These are phyloP conservation scores for Trissolcus basalis DNA, from an alignment of 1,140 invertebrate genomes.

Conservation along the genomic window DNA sequence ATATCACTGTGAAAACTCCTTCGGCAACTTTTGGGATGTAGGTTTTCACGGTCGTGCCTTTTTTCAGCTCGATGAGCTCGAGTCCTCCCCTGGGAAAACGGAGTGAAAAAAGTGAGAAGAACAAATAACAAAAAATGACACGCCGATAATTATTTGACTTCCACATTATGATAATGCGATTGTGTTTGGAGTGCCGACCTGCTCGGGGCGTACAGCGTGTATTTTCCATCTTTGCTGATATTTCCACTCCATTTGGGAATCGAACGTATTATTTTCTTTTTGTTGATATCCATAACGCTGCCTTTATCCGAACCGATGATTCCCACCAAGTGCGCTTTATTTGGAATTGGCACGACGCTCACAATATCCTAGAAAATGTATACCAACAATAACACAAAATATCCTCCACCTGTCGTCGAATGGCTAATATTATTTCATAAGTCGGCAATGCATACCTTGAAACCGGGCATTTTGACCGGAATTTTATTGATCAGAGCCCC, in stretches of 20 bases:
- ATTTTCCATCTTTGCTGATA: constrained; percentile 91
- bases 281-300: constrained; percentile 88
- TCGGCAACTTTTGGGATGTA: constrained; percentile 95
- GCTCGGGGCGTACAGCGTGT: constrained; percentile 93
- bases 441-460: constrained; percentile 76
- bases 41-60: constrained; percentile 87
- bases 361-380: constrained; percentile 78
- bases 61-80: constrained; percentile 91
- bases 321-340: constrained; percentile 88
- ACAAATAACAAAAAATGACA: not conserved
- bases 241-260: constrained; percentile 89
- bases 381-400: constrained; percentile 25
- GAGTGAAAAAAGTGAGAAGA: not conserved
- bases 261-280: constrained; percentile 85
- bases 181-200: constrained; percentile 75
- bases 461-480: constrained; percentile 79
- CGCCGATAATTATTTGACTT: not conserved
- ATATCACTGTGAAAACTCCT: constrained; percentile 96
- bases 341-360: constrained; percentile 85
- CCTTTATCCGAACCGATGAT: constrained; percentile 94
- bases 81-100: constrained; percentile 85
- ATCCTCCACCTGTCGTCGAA: constrained; percentile 18
- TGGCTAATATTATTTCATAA: constrained; percentile 21
- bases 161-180: constrained; percentile 13
- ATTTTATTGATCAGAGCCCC: constrained; percentile 89